Percentiles rank a stretch among this genome's conserved stretches.
Evolutionary conservation across 2,797 vertebrate genomes (phyloP).

Genomic region (Anolis apletophallus): DNA sequence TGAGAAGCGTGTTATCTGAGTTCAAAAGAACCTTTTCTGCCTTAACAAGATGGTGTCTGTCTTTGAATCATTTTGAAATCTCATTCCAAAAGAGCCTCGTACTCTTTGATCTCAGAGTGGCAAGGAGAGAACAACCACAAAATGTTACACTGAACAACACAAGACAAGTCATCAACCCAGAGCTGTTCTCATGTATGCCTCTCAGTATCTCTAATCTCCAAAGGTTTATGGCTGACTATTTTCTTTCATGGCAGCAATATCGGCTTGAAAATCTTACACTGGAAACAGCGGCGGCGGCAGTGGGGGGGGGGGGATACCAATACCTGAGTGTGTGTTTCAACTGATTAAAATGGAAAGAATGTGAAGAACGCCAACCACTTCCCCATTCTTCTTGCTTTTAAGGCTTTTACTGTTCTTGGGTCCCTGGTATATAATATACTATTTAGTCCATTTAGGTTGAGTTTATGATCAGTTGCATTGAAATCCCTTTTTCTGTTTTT

Average conservation of each 20-base stretch:
- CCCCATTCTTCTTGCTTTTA: conserved; percentile 15
- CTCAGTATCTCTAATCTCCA: conserved; percentile 51
- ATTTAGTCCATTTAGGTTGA: conserved; percentile 33
- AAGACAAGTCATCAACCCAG: conserved; percentile 52
- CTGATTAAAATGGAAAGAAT: conserved; percentile 51
- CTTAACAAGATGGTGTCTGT: conserved; percentile 64
- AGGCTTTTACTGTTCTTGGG: conserved; percentile 3
- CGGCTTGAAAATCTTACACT: conserved; percentile 42
- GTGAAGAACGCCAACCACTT: conserved; percentile 23
- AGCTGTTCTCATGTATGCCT: background rate
- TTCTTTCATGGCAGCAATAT: conserved; percentile 51
- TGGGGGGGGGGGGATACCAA: background rate
- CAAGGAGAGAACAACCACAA: conserved; percentile 9
- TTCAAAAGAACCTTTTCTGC: conserved; percentile 71
- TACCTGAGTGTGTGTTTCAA: conserved; percentile 31
- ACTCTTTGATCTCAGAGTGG: conserved; percentile 61
- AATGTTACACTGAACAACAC: conserved; percentile 39
- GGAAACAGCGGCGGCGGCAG: background rate
- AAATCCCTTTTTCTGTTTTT: background rate
- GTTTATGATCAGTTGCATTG: conserved; percentile 25
- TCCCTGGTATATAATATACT: background rate
- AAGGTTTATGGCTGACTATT: conserved; percentile 51
- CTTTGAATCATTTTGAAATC: conserved; percentile 66
- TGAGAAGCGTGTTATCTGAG: conserved; percentile 70
- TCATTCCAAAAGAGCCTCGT: conserved; percentile 58